Base-by-base conservation (phyloP, 2,113 vertebrate genomes). In the Phoxinus phoxinus region DNA sequence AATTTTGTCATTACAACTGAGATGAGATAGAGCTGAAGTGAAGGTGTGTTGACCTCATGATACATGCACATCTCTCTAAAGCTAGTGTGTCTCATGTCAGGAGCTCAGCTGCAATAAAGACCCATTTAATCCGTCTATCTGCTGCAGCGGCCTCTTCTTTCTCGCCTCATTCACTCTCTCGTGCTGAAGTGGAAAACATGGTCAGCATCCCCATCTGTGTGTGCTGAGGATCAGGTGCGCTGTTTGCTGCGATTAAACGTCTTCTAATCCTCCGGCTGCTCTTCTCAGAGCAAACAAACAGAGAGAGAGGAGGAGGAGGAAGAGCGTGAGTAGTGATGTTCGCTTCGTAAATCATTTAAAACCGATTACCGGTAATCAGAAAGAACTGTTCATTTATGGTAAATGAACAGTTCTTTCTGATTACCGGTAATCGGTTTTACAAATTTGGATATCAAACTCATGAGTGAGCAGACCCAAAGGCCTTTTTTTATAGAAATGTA, bases 151-250 rank as follows among this genome's bases (percentile, higher is more conserved):
- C 48, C 19, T 53, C 44, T 71, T 53, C 44, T 71, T 71, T 69
- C 81, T 37, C 44, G 69, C 80, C 25, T 83, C 63, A 12, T 69
- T 35, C 81, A 51, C 46, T 71, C 46, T 25, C 27, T 46, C 46
- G n/a, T 19, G 41, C 37, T 82, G 41, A 67, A 82, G 58, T 65
- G 48, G 75, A 77, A 77, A 77, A 58, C 75, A 41, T 21, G 56
- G 76, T 59, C 76, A 78, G 32, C 32, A 78, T 41, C 53, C 59
- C 75, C 32, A 78, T 83, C 48, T 84, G 69, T 74, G 56, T 84
- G 41, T 84, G 32, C 35, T 25, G 77, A 80, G 59, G 77, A 63
- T 80, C 77, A 63, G 56, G 37, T 80, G 77, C 21, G 23, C 77
- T 63, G 56, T 80, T 63, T 80, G 56, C 56, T 80, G 32, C 56